A percentile compares a stretch with the other conserved stretches of the same genome.
These are phyloP conservation scores for Diaperis boleti DNA, from an alignment of 2,888 invertebrate species.

Conservation along the genomic window DNA sequence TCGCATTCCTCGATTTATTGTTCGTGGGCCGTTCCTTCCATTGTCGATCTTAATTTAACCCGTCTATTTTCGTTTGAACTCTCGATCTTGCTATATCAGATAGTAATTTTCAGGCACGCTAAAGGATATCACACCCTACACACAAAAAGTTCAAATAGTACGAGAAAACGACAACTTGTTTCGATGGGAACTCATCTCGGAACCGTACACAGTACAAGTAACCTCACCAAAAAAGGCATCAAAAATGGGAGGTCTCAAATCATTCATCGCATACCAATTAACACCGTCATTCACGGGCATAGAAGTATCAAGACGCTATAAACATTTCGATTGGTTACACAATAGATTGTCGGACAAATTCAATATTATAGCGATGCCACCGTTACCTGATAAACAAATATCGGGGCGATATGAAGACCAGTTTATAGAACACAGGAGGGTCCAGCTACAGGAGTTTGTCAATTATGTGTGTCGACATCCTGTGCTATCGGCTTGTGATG, in stretches of 20 bases:
- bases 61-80: constrained; percentile 6
- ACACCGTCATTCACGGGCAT: constrained; percentile 95
- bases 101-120: constrained; percentile 70
- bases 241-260: constrained; percentile 97
- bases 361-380: constrained; percentile 94
- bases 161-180: constrained; percentile 78
- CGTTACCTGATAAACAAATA: constrained; percentile 97
- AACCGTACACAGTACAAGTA: constrained; percentile 85
- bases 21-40: neutral
- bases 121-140: constrained; percentile 76
- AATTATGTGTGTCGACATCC: constrained; percentile 98
- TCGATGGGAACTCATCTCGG: constrained; percentile 81
- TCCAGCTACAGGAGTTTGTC: constrained; percentile 95
- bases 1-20: constrained; percentile 3
- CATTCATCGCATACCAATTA: constrained; percentile 96
- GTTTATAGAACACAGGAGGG: constrained; percentile 93
- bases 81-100: neutral
- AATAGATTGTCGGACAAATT: constrained; percentile 94
- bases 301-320: constrained; percentile 94
- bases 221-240: constrained; percentile 97
- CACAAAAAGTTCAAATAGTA: constrained; percentile 77
- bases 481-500: constrained; percentile 89
- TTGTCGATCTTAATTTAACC: constrained; percentile 7
- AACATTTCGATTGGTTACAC: constrained; percentile 99
- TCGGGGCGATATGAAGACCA: constrained; percentile 97